These are phyloP conservation scores for Tenodera sinensis DNA, from an alignment of 2,888 invertebrate genomes.

Conservation along the genomic window DNA sequence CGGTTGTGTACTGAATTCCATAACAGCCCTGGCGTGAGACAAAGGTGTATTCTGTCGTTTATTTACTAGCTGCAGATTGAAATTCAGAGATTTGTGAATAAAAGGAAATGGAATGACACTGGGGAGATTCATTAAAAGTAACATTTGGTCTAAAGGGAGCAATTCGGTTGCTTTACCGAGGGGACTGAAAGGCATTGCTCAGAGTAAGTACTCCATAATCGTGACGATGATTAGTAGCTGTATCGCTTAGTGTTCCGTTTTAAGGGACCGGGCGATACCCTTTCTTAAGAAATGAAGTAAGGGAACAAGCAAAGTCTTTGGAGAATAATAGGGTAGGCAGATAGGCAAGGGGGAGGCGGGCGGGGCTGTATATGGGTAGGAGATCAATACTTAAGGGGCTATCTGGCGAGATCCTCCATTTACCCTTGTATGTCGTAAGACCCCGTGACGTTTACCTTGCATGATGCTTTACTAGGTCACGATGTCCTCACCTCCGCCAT, in stretches of 20 bases:
- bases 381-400: constrained; percentile 29
- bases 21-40: no score
- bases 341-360: constrained; percentile 8
- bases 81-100: no score
- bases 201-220: no score
- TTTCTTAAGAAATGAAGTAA: neutral
- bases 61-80: no score
- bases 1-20: no score
- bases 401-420: constrained; percentile 29
- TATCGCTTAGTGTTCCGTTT: neutral
- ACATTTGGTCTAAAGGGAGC: no score
- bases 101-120: no score
- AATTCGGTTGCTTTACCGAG: no score
- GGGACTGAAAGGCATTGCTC: no score
- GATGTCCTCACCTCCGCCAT: neutral
- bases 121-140: no score
- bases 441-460: neutral
- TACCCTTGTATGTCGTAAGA: constrained; percentile 24
- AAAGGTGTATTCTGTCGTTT: no score
- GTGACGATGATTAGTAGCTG: no score
- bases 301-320: neutral
- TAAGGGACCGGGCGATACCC: neutral
- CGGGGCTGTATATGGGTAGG: constrained; percentile 17
- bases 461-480: constrained; percentile 5
- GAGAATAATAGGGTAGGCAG: neutral